These are phyloP conservation scores for Drosophila truncata DNA, from an alignment of 1,140 invertebrate species.

Conservation along the genomic window DNA sequence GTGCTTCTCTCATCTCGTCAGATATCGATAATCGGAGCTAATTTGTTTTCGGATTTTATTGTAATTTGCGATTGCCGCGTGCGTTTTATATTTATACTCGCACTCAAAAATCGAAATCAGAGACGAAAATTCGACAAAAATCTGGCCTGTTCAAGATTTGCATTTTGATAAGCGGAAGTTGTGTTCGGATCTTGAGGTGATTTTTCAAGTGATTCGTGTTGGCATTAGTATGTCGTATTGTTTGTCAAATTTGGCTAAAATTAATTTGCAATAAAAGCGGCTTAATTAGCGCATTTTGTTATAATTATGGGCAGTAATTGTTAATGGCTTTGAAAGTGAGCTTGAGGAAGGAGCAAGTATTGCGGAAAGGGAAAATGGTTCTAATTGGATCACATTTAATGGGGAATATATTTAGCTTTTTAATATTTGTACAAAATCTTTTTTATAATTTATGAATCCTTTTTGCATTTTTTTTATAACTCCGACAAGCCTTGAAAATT, in stretches of 20 bases:
- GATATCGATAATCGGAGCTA: slow-evolving; percentile 73
- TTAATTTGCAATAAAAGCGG: slow-evolving; percentile 57
- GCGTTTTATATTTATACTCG: slow-evolving; percentile 74
- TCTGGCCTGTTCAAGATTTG: slow-evolving; percentile 56
- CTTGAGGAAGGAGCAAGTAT: slow-evolving; percentile 14
- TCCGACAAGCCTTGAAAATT: neutral
- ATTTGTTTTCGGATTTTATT: slow-evolving; percentile 64
- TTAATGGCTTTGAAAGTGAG: slow-evolving; percentile 4
- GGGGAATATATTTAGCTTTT: no score
- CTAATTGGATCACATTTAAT: neutral
- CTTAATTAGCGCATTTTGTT: slow-evolving; percentile 70
- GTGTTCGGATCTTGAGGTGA: slow-evolving; percentile 22
- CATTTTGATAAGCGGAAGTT: slow-evolving; percentile 78
- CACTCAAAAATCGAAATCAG: slow-evolving; percentile 32
- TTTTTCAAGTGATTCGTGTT: slow-evolving; percentile 22
- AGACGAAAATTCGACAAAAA: slow-evolving; percentile 29
- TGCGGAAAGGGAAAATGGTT: neutral
- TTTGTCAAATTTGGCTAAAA: slow-evolving; percentile 52
- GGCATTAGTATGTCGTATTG: slow-evolving; percentile 19
- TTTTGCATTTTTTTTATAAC: neutral
- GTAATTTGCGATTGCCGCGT: slow-evolving; percentile 67
- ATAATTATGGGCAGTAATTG: slow-evolving; percentile 66
- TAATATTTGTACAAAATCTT: neutral
- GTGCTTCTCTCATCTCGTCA: slow-evolving; percentile 33
- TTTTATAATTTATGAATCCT: neutral